phyloP scores from a whole-genome alignment of 2,888 invertebrate species.

The Scaptomyza caliginosa region DNA sequence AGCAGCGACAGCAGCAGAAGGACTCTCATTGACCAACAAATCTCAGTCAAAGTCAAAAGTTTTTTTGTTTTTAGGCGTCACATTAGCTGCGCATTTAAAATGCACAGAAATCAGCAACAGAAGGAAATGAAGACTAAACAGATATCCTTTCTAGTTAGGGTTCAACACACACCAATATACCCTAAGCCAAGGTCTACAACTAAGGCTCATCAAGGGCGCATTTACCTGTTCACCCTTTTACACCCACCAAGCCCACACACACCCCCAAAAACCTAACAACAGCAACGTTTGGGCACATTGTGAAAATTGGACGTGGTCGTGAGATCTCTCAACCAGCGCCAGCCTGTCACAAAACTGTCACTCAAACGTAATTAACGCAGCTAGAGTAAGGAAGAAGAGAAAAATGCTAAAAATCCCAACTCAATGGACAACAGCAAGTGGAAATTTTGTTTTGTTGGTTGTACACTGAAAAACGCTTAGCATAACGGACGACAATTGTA shows the following conservation, averaged over 20 bases:
- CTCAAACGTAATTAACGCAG: slow-evolving; percentile 80
- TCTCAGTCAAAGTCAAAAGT: slow-evolving; percentile 70
- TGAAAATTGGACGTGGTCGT: slow-evolving; percentile 8
- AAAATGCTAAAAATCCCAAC: slow-evolving; percentile 44
- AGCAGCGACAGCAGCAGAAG: slow-evolving; percentile 16
- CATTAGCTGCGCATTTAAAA: slow-evolving; percentile 82
- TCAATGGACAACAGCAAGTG: slow-evolving; percentile 44
- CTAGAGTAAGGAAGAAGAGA: slow-evolving; percentile 3
- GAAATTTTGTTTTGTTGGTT: slow-evolving; percentile 18
- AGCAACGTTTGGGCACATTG: neutral
- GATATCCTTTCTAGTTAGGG: slow-evolving; percentile 11
- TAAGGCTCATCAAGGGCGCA: slow-evolving; percentile 43
- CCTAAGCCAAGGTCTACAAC: slow-evolving; percentile 8
- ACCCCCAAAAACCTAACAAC: slow-evolving; percentile 5
- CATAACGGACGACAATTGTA: neutral
- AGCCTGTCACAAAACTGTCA: slow-evolving; percentile 78
- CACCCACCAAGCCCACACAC: slow-evolving; percentile 54
- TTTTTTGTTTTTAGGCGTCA: slow-evolving; percentile 52
- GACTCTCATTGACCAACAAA: slow-evolving; percentile 63
- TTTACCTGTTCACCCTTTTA: slow-evolving; percentile 76
- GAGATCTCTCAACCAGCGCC: slow-evolving; percentile 38
- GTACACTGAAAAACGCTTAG: slow-evolving; percentile 59
- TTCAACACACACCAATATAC: neutral
- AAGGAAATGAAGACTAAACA: neutral
- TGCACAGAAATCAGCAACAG: slow-evolving; percentile 60